Evolutionary conservation across 2,797 vertebrate genomes (phyloP), one percentile per base, ranked within the genome.

Genomic region (Sebastes steindachneri): DNA sequence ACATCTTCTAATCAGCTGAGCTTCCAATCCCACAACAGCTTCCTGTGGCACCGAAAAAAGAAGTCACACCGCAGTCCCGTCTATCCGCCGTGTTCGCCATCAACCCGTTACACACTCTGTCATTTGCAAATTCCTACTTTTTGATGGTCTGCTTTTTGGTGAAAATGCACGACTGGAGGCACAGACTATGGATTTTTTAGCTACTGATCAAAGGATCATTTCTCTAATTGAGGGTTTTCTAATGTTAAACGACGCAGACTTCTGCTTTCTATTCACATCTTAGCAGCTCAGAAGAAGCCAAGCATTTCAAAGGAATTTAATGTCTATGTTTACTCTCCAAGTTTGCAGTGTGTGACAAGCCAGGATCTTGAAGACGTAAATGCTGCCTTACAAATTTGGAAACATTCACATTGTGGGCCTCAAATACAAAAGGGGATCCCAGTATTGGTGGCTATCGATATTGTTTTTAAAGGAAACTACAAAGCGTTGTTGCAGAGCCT

Each of bases 41-140:
- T 94, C 94, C 93, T 90, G 89, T 83, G 89, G 85, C 85, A 69
- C 58, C 2, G 62, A 85, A 84, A 88, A 74, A 84, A 79, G 75
- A 5, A 78, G 86, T 87, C 69, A 9, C 73, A 33, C 77, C 64
- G 48, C 87, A 62, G 86, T 77, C 80, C 69, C 7, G 51, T 79
- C 79, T 64, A 23, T 68, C 86, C 69, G 55, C 79, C 64, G 35
- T 37, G 71, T 74, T 90, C 19, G 54, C 89, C 88, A 83, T 84
- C 90, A 66, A 37, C 79, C 70, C 73, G 31, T 25, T 15, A 25
- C 67, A 9, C 67, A 87, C 88, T 91, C 91, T 95, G 83, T 94
- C 84, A 95, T 95, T 95, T 94, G 79, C 76, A 86, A 89, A 94
- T 92, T 94, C 93, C 92, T 91, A 41, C 82, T 75, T 86, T 90